Percentiles rank a stretch among this genome's conserved stretches.
Conservation (phyloP, 2,797 vertebrate genomes). For the Tachyglossus aculeatus region DNA sequence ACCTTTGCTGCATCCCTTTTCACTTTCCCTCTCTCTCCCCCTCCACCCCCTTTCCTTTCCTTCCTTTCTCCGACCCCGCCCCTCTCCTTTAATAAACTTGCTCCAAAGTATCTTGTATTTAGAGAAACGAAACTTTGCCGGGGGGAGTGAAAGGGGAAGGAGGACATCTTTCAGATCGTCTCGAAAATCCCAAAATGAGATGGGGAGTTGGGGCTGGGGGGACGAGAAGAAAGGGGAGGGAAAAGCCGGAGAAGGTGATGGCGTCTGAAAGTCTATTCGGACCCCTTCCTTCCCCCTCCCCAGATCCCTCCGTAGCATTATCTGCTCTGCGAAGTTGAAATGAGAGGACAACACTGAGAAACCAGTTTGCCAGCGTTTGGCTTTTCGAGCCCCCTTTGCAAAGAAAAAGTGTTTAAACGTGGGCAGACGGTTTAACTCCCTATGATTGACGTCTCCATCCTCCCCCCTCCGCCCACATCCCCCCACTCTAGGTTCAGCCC, state of each 20-base stretch:
- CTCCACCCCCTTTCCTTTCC: too few species aligned
- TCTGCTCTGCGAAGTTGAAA: conserved; percentile 32
- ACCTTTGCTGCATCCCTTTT: background rate
- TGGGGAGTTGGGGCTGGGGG: background rate
- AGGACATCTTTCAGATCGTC: background rate
- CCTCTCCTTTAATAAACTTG: too few species aligned
- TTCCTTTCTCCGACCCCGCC: too few species aligned
- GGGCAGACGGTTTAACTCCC: background rate
- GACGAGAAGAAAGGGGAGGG: background rate
- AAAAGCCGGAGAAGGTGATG: background rate
- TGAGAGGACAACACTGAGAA: conserved; percentile 35
- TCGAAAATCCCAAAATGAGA: background rate
- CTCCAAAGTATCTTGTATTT: too few species aligned
- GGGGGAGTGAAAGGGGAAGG: background rate
- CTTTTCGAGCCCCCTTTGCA: conserved; percentile 17
- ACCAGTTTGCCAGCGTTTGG: background rate
- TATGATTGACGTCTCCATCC: too few species aligned
- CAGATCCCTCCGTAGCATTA: background rate
- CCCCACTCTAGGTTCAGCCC: background rate
- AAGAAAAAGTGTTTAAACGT: background rate
- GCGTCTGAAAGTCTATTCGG: background rate
- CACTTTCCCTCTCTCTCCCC: background rate
- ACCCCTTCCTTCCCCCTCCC: background rate
- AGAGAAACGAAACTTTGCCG: too few species aligned
- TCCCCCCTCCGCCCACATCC: accelerated